Evolutionary conservation across 2,113 vertebrate genomes (phyloP).

Genomic region (Podocnemis expansa): DNA sequence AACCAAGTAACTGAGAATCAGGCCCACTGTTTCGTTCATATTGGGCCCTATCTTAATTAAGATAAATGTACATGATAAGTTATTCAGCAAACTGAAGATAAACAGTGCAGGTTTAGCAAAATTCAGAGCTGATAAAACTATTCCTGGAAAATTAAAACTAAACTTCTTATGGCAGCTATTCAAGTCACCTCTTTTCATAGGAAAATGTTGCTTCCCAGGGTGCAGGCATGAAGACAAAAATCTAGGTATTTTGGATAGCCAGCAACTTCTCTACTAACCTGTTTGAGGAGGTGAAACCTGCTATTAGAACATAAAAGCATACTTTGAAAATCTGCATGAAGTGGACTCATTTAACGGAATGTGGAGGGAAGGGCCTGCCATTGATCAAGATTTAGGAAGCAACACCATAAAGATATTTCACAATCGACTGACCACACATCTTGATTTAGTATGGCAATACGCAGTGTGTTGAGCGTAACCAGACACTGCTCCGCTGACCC

Average conservation of each 20-base stretch:
- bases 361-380: neutral
- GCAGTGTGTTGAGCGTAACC: conserved; percentile 3
- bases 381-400: neutral
- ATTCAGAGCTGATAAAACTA: neutral
- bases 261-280: neutral
- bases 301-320: neutral
- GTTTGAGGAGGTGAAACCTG: neutral
- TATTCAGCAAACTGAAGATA: neutral
- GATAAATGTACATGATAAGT: neutral
- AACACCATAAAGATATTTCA: neutral
- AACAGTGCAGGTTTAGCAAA: neutral
- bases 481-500: neutral
- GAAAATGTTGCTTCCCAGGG: neutral
- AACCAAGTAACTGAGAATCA: neutral
- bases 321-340: conserved; percentile 7
- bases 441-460: conserved; percentile 32
- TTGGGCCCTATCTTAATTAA: neutral
- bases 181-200: neutral
- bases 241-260: neutral
- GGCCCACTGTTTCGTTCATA: neutral
- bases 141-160: neutral
- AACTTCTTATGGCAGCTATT: neutral
- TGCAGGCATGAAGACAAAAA: neutral
- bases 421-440: conserved; percentile 23
- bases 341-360: neutral